Evolutionary conservation across 2,888 invertebrate genomes (phyloP), one percentile per base, ranked within the genome.

Genomic region (Hyles lineata): DNA sequence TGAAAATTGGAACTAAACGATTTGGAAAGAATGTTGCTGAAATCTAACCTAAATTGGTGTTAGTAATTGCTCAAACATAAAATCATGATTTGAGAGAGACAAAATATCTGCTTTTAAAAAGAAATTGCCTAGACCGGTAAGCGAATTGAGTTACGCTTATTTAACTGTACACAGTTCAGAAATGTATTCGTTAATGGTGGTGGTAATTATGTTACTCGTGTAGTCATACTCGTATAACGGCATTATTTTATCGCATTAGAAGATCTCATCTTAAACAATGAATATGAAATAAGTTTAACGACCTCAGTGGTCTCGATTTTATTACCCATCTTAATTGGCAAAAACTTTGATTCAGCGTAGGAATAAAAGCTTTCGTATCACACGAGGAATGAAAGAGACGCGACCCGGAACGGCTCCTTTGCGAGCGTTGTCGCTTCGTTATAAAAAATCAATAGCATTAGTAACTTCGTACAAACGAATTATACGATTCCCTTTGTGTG

Each of bases 391-490:
- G 21, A 71, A 55, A 71, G 71, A 71, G 71, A 71, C n/a, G 25
- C 21, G 43, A 55, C 29, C 21, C 61, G 71, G 50, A 52, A 71
- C 52, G 29, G 21, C 62, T 62, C 71, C 63, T 35, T 35, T 35
- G 80, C 76, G 74, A 82, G 85, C 84, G 79, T 82, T 83, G 87
- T 83, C 86, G 89, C 90, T 92, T 92, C 92, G 92, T 92, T 93
- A 92, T 90, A 92, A 93, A 67, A 94, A 94, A 94, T 94, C 94
- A 90, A 94, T 94, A 94, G 91, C 93, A 93, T 94, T 94, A 94
- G 93, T 90, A 87, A 93, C 90, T 91, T 87, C 88, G 92, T 93
- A 94, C 94, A 94, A 93, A 94, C 91, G 93, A 94, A 94, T 94
- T 94, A 94, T 94, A 91, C 91, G 90, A 91, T 79, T 92, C 86